Conservation (phyloP, 2,797 vertebrate genomes). For the Gymnoscopelus braueri region DNA sequence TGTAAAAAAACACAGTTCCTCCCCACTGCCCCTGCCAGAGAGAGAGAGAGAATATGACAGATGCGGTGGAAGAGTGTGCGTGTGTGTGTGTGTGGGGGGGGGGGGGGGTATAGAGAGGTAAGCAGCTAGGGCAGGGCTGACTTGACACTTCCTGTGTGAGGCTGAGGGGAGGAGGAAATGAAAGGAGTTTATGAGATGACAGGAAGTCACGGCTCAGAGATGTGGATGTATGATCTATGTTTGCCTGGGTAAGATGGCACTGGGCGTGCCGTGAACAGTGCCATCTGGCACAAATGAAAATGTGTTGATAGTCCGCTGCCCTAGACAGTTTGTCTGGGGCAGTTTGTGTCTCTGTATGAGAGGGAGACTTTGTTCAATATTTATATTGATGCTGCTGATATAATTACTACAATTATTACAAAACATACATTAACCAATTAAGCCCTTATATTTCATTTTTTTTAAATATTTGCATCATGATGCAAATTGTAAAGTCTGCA, state of each 20-base stretch:
- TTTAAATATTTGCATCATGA: no score
- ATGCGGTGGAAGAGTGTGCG: neutral
- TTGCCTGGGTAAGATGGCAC: neutral
- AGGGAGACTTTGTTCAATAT: neutral
- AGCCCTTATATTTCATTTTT: no score
- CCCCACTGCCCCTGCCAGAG: neutral
- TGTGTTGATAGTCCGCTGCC: slow-evolving; percentile 5
- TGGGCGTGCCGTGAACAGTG: neutral
- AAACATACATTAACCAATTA: no score
- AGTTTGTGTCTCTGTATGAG: neutral
- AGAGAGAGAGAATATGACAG: neutral
- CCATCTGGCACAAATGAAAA: neutral
- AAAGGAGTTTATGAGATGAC: slow-evolving; percentile 34
- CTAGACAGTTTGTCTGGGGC: neutral
- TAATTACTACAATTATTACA: neutral
- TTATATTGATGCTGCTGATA: neutral
- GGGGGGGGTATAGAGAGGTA: neutral
- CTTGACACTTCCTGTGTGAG: slow-evolving; percentile 66
- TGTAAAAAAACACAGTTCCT: slow-evolving; percentile 34
- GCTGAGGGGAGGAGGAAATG: slow-evolving; percentile 52
- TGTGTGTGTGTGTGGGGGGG: no score
- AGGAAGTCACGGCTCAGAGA: neutral
- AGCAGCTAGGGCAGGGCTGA: slow-evolving; percentile 31
- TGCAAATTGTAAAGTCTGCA: no score
- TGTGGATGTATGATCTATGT: neutral